These are phyloP conservation scores for Escarpia spicata DNA, from an alignment of 2,888 invertebrate species.

Conservation along the genomic window DNA sequence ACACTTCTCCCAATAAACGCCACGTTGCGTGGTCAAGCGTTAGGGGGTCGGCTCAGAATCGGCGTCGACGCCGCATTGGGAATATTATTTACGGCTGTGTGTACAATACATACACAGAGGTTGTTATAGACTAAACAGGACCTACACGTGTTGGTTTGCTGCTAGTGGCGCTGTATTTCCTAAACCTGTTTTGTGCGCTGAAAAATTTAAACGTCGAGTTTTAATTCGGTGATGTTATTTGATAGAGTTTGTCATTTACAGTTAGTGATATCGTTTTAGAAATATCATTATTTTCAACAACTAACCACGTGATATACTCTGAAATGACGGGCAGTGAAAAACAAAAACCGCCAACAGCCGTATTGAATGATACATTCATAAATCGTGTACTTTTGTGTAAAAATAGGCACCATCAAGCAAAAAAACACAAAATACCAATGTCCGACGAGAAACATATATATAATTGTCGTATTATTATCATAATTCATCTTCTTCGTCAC, in stretches of 20 bases:
- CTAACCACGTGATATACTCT: too few species aligned
- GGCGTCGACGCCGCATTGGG: neutral
- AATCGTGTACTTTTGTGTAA: neutral
- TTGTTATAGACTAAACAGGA: neutral
- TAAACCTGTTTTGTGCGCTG: neutral
- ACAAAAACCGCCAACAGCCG: too few species aligned
- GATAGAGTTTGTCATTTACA: neutral
- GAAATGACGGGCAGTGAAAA: too few species aligned
- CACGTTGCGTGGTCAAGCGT: neutral
- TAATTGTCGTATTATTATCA: too few species aligned
- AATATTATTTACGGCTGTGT: slow-evolving; percentile 9
- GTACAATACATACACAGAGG: neutral
- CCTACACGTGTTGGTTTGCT: neutral
- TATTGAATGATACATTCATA: neutral
- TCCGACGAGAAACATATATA: too few species aligned
- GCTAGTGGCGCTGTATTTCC: neutral
- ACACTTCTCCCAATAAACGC: slow-evolving; percentile 10
- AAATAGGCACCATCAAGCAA: neutral
- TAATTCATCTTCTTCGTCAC: too few species aligned
- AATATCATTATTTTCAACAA: neutral
- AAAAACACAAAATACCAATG: neutral
- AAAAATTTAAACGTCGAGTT: neutral
- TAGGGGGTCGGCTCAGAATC: neutral
- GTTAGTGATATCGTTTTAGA: neutral
- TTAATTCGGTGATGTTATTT: neutral